Evolutionary conservation across 2,888 invertebrate genomes (phyloP), one percentile per base, ranked within the genome.

Genomic region (Tenthredo notha): DNA sequence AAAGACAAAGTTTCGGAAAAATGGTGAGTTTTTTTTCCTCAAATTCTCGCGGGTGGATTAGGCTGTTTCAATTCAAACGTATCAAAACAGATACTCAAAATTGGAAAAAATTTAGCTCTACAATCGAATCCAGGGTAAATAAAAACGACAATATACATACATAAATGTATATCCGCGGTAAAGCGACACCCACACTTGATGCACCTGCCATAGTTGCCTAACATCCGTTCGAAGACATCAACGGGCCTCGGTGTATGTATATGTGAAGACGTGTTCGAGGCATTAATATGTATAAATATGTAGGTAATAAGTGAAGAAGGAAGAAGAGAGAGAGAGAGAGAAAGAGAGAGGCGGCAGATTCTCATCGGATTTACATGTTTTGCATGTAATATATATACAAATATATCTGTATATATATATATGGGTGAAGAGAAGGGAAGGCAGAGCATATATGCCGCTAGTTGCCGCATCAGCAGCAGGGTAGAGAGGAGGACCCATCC

Each of bases 131-230:
- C 7, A 7, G 54, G 7, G 2, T 43, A 43, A 50, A 61, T 61
- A 61, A 21, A 61, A 21, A 61, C 61, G 10, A 37, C 37, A 7
- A 37, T 37, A 61, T n/a, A n/a, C n/a, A n/a, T 9, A 2, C 6
- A 7, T 9, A 67, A 7, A 12, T 5, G 12, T 12, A 29, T 67
- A 67, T 67, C 74, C 74, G 40, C 74, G 43, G 74, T 74, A 74
- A 74, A 43, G 43, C 43, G 40, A 74, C 74, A 80, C 80, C 80
- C 80, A 80, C 58, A 61, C 80, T 37, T 61, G 50, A 77, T 47
- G 89, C 89, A 89, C 90, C 90, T 89, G 90, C 88, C 87, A 85
- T 15, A n/a, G 84, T 86, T 91, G 90, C 90, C 86, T 89, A 90
- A 91, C 91, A 91, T 91, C 90, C 91, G 91, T 78, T 58, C n/a